These are phyloP conservation scores for Sinocyclocheilus anshuiensis DNA, from an alignment of 2,113 vertebrate species.

Conservation along the genomic window DNA sequence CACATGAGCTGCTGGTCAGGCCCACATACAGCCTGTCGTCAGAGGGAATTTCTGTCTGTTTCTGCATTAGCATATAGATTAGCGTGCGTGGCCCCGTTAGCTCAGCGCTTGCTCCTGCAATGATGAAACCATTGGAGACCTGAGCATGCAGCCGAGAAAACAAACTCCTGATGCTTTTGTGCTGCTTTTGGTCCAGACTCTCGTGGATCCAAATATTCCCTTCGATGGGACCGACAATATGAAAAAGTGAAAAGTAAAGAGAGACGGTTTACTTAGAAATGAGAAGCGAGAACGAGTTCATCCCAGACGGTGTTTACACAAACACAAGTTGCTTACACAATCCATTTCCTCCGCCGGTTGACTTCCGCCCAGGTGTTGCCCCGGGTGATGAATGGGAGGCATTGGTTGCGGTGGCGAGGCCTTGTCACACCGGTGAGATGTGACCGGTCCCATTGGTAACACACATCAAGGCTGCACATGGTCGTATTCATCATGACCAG, in stretches of 20 bases:
- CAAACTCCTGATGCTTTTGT: slow-evolving; percentile 13
- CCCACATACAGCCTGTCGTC: slow-evolving; percentile 10
- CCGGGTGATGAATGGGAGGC: slow-evolving; percentile 45
- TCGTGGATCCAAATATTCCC: slow-evolving; percentile 39
- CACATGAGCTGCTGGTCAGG: neutral
- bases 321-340: slow-evolving; percentile 49
- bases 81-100: slow-evolving; percentile 3
- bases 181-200: slow-evolving; percentile 18
- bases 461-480: slow-evolving; percentile 25
- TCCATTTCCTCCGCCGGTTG: slow-evolving; percentile 42
- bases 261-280: neutral
- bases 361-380: neutral
- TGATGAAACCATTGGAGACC: slow-evolving; percentile 2
- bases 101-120: neutral
- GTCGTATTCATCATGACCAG: slow-evolving; percentile 29
- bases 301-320: slow-evolving; percentile 41
- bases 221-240: slow-evolving; percentile 2
- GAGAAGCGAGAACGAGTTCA: neutral
- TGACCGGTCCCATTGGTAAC: slow-evolving; percentile 21
- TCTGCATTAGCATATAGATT: slow-evolving; percentile 54
- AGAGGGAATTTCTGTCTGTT: slow-evolving; percentile 1
- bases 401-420: slow-evolving; percentile 3
- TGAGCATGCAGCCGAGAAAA: neutral
- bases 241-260: neutral
- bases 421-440: slow-evolving; percentile 38